These are phyloP conservation scores for Saccostrea cuccullata DNA, from an alignment of 1,140 invertebrate genomes.

Conservation along the genomic window DNA sequence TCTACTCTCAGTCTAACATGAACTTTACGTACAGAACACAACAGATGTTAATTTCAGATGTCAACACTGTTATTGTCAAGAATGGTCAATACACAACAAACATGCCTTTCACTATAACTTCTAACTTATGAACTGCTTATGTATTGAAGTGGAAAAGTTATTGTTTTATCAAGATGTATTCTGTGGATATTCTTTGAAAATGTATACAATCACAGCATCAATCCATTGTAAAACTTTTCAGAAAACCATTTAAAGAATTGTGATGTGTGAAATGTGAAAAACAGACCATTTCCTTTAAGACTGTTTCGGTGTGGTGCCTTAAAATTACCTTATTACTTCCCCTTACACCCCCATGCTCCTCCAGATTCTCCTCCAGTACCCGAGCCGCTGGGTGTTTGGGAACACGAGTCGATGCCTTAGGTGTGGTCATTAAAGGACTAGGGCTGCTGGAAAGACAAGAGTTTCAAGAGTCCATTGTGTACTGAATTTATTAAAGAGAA, in stretches of 20 bases:
- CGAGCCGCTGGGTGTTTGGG: constrained; percentile 55
- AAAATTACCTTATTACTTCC: constrained; percentile 1
- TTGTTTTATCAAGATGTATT: too few relatives aligned
- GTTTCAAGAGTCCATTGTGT: background rate
- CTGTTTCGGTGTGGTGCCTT: background rate
- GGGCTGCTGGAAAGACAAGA: background rate
- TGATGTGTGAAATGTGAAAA: too few relatives aligned
- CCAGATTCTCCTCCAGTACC: constrained; percentile 48
- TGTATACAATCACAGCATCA: too few relatives aligned
- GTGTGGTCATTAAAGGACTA: constrained; percentile 47
- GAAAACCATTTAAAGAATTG: too few relatives aligned
- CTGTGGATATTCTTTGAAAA: too few relatives aligned
- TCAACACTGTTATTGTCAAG: background rate
- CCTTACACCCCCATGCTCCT: constrained; percentile 39
- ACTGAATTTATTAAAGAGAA: background rate
- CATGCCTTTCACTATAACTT: background rate
- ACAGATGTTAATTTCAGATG: background rate
- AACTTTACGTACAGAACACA: too few relatives aligned
- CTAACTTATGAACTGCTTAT: too few relatives aligned
- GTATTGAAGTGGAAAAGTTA: too few relatives aligned
- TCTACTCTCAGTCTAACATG: too few relatives aligned
- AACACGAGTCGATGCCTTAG: constrained; percentile 47
- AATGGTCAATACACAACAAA: background rate
- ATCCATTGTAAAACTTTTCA: too few relatives aligned
- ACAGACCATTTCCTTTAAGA: too few relatives aligned